Percentiles rank a stretch among this genome's conserved stretches.
These are phyloP conservation scores for Nephila pilipes DNA, from an alignment of 1,140 invertebrate genomes.

Conservation along the genomic window DNA sequence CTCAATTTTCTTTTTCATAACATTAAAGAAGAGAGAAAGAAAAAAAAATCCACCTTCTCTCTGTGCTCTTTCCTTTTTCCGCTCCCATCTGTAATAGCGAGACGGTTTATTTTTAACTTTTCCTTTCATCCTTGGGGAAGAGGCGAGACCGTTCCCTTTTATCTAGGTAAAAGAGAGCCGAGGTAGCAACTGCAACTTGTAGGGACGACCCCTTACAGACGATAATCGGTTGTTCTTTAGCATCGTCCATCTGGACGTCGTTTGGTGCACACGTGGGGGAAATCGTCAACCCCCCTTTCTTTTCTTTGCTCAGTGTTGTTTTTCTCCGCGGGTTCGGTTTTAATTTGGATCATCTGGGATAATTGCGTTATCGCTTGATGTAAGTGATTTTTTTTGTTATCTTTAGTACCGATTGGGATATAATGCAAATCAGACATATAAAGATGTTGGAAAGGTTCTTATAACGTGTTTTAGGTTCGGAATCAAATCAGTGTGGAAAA, in stretches of 20 bases:
- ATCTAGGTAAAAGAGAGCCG: background rate
- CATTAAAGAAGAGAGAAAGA: background rate
- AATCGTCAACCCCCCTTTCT: background rate
- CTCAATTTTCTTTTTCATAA: conserved; percentile 22
- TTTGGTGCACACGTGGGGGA: background rate
- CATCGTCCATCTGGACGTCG: background rate
- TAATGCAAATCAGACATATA: too few species aligned
- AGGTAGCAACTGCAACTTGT: conserved; percentile 23
- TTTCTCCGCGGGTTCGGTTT: background rate
- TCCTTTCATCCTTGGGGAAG: conserved; percentile 4
- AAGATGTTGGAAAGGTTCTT: too few species aligned
- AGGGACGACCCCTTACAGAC: conserved; percentile 9
- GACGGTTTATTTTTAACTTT: conserved; percentile 13
- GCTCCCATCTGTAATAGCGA: conserved; percentile 22
- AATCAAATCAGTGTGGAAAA: too few species aligned
- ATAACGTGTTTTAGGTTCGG: too few species aligned
- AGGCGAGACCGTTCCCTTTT: background rate
- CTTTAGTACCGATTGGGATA: too few species aligned
- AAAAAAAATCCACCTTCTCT: conserved; percentile 20
- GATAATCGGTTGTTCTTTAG: background rate
- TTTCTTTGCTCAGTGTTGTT: background rate
- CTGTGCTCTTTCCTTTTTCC: background rate
- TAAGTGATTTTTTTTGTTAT: background rate
- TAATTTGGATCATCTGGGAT: background rate
- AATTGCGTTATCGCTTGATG: background rate